Percentiles rank a stretch among this genome's conserved stretches.
Evolutionary conservation across 2,113 vertebrate species (phyloP).

Genomic region (Nestor notabilis): DNA sequence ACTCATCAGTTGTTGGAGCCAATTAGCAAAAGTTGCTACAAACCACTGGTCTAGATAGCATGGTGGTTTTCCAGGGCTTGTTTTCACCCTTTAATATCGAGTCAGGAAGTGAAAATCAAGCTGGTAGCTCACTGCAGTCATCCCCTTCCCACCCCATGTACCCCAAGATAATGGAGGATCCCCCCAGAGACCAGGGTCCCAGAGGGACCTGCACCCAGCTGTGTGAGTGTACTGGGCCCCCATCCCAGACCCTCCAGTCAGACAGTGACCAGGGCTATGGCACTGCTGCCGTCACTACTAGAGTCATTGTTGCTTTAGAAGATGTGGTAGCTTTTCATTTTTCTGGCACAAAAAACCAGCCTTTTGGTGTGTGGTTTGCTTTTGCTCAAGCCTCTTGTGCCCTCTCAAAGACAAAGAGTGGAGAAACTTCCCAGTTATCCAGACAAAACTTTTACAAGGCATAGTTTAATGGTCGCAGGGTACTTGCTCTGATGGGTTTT

Average conservation of each 20-base stretch:
- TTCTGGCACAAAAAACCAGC: not conserved
- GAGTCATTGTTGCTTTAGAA: not conserved
- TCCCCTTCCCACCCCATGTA: not conserved
- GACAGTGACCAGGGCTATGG: rapidly evolving
- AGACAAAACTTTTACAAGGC: not conserved
- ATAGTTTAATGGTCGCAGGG: not conserved
- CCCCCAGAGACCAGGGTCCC: not conserved
- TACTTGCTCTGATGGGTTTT: not conserved
- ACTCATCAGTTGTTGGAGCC: not conserved
- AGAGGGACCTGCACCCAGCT: rapidly evolving
- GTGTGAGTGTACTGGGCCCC: rapidly evolving
- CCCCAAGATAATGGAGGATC: rapidly evolving
- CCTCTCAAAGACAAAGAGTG: not conserved
- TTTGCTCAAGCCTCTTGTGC: not conserved
- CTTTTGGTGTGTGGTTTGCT: not conserved
- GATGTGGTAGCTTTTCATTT: not conserved
- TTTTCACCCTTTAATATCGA: not conserved
- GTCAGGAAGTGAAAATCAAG: not conserved
- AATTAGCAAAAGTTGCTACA: not conserved
- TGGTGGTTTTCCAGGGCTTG: not conserved
- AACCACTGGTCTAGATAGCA: not conserved
- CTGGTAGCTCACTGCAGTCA: not conserved
- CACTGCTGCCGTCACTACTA: not conserved
- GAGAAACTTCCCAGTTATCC: not conserved
- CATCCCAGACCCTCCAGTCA: rapidly evolving